phyloP scores from a whole-genome alignment of 2,888 invertebrate genomes.

The Syritta pipiens region DNA sequence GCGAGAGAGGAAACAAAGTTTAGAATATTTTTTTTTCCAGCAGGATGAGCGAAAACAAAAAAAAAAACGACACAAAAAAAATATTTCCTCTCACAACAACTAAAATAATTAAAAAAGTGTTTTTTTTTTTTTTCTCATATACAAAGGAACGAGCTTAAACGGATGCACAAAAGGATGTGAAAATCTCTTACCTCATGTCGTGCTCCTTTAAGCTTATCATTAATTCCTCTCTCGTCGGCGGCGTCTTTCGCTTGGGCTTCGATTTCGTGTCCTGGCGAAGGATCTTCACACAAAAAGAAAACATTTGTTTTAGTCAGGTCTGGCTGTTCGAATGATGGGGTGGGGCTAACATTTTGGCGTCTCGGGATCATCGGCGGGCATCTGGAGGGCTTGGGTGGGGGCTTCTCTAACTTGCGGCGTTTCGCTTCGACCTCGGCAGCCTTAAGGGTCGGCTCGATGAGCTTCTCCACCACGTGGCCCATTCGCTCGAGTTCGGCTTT shows the following conservation, averaged over 20 bases:
- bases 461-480: constrained; percentile 76
- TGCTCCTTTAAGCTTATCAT: constrained; percentile 74
- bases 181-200: constrained; percentile 72
- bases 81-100: constrained; percentile 49
- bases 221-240: constrained; percentile 72
- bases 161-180: background rate
- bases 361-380: constrained; percentile 44
- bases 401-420: background rate
- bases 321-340: too few species aligned
- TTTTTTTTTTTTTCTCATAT: constrained; percentile 19
- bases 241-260: constrained; percentile 23
- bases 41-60: background rate
- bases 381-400: constrained; percentile 47
- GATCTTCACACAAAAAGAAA: constrained; percentile 17
- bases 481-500: constrained; percentile 75
- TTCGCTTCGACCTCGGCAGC: constrained; percentile 52
- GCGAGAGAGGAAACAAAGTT: constrained; percentile 6
- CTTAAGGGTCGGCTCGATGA: constrained; percentile 75
- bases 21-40: background rate
- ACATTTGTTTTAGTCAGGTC: background rate
- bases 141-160: background rate
- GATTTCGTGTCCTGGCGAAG: constrained; percentile 35
- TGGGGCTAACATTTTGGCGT: constrained; percentile 54
- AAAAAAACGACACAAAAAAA: constrained; percentile 30
- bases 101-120: constrained; percentile 67